Conservation (phyloP, 2,888 invertebrate species). For the Eupithecia abbreviata region DNA sequence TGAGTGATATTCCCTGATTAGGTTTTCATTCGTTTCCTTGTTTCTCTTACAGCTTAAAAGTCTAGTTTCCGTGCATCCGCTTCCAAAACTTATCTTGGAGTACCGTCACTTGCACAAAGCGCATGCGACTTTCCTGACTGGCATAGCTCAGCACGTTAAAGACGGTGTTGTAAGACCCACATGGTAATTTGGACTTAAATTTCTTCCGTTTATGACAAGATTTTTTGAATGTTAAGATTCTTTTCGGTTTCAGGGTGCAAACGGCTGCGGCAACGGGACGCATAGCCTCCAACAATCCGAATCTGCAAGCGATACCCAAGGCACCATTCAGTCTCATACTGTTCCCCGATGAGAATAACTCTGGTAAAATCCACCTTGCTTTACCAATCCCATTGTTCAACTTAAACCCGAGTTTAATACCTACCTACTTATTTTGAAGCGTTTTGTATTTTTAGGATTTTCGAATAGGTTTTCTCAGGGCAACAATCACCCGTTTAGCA, state of each 20-base stretch:
- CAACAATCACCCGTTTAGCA: no score
- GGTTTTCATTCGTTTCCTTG: background rate
- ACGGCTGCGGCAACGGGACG: conserved; percentile 78
- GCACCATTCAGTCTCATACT: conserved; percentile 61
- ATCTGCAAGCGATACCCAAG: conserved; percentile 80
- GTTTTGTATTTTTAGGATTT: background rate
- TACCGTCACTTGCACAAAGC: conserved; percentile 78
- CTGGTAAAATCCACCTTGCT: conserved; percentile 39
- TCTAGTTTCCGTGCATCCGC: conserved; percentile 65
- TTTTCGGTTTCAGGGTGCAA: conserved; percentile 65
- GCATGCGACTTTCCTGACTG: conserved; percentile 74
- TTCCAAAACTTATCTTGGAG: conserved; percentile 74
- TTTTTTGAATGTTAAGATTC: background rate
- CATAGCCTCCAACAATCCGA: conserved; percentile 75
- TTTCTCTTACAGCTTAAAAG: conserved; percentile 63
- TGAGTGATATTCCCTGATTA: background rate
- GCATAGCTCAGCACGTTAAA: conserved; percentile 68
- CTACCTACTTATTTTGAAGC: background rate
- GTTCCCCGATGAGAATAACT: conserved; percentile 50
- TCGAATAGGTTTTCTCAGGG: no score
- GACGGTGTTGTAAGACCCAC: conserved; percentile 67
- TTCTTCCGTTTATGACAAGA: background rate
- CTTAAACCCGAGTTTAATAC: background rate
- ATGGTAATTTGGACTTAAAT: conserved; percentile 58
- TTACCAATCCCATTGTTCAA: background rate